These are phyloP conservation scores for Synergus umbraculus DNA, from an alignment of 2,888 invertebrate genomes.

Conservation along the genomic window DNA sequence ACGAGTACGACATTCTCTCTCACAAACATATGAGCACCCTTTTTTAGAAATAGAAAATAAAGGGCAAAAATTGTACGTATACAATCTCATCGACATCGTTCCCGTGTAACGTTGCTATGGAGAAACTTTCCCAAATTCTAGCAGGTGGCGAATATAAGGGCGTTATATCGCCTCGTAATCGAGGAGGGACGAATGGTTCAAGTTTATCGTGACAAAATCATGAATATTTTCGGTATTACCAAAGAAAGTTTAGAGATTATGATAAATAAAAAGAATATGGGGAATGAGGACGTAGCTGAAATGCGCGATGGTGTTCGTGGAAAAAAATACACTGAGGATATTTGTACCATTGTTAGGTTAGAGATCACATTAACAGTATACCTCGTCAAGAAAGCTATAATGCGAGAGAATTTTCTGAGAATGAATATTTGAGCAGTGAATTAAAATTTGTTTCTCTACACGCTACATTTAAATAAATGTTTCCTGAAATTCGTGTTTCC, in stretches of 20 bases:
- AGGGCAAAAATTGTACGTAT: not conserved
- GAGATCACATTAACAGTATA: not conserved
- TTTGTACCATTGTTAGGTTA: not conserved
- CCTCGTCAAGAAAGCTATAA: conserved; percentile 7
- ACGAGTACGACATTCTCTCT: too few species aligned
- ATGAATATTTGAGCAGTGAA: not conserved
- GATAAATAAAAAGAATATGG: conserved; percentile 8
- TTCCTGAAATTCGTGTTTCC: not conserved
- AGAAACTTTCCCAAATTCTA: not conserved
- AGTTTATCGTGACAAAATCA: conserved; percentile 19
- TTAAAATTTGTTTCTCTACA: not conserved
- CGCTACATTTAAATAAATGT: conserved; percentile 1
- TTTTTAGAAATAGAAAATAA: not conserved
- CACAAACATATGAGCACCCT: too few species aligned
- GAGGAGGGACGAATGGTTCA: conserved; percentile 7
- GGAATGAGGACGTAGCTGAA: conserved; percentile 4
- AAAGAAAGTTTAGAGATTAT: not conserved
- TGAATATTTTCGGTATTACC: conserved; percentile 20
- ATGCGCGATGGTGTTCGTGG: not conserved
- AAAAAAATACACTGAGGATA: conserved; percentile 20
- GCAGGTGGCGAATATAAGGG: not conserved
- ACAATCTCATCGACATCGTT: conserved; percentile 25
- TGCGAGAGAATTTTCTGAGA: not conserved
- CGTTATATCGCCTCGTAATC: not conserved
- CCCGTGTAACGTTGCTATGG: not conserved